Percentiles rank a stretch among this genome's conserved stretches.
Conservation (phyloP, 2,888 invertebrate species). For the Thereva nobilitata region DNA sequence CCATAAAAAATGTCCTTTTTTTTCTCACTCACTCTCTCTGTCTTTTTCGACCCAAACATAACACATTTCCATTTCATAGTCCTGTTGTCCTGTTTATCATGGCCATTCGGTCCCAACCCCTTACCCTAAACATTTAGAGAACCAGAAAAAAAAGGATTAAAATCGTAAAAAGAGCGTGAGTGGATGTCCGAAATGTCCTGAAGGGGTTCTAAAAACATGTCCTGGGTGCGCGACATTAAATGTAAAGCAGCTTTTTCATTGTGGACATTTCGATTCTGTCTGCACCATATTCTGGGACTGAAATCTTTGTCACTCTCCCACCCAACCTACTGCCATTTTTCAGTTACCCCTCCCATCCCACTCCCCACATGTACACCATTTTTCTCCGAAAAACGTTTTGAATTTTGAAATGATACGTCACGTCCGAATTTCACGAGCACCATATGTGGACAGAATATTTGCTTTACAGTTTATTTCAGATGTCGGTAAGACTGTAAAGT, state of each 20-base stretch:
- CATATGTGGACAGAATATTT: constrained; percentile 30
- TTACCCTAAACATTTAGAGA: too few relatives aligned
- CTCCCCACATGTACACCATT: neutral
- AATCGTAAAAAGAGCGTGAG: constrained; percentile 17
- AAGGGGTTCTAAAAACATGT: neutral
- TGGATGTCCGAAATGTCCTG: neutral
- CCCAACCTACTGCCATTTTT: too few relatives aligned
- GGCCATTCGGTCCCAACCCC: neutral
- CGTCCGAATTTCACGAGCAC: constrained; percentile 16
- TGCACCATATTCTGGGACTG: neutral
- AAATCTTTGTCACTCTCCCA: too few relatives aligned
- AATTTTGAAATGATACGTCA: constrained; percentile 23
- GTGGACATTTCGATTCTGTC: constrained; percentile 7
- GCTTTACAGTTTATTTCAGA: constrained; percentile 3
- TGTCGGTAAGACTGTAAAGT: neutral
- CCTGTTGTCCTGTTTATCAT: neutral
- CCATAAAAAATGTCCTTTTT: constrained; percentile 21
- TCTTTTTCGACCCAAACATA: neutral
- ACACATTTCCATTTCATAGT: constrained; percentile 7
- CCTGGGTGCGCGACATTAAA: constrained; percentile 9
- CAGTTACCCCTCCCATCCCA: too few relatives aligned
- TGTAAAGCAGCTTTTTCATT: constrained; percentile 1
- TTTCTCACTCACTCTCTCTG: neutral
- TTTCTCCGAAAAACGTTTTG: neutral
- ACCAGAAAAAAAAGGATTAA: constrained; percentile 9